Evolutionary conservation across 2,797 vertebrate species (phyloP).

Genomic region (Lycodopsis pacificus): DNA sequence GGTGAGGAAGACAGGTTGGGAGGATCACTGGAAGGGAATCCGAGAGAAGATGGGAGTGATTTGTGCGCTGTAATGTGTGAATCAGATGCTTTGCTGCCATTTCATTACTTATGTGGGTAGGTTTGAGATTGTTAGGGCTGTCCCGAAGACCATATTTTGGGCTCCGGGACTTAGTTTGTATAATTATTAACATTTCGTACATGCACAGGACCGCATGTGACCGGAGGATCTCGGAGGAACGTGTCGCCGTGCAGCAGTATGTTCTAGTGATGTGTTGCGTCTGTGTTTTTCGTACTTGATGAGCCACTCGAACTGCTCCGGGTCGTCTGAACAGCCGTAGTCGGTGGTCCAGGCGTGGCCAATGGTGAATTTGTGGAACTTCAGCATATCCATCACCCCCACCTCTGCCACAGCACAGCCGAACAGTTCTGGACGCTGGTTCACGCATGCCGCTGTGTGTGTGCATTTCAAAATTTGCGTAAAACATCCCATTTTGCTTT

Average conservation of each 20-base stretch:
- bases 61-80: neutral
- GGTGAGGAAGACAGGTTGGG: neutral
- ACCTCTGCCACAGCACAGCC: slow-evolving; percentile 85
- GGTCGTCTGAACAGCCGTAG: slow-evolving; percentile 83
- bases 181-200: too few relatives aligned
- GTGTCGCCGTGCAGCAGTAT: neutral
- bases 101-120: neutral
- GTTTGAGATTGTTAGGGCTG: too few relatives aligned
- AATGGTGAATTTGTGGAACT: slow-evolving; percentile 88
- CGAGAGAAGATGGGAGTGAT: neutral
- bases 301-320: slow-evolving; percentile 83
- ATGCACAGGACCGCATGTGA: too few relatives aligned
- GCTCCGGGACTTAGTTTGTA: too few relatives aligned
- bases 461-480: neutral
- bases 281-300: slow-evolving; percentile 73
- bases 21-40: neutral
- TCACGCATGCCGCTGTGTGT: slow-evolving; percentile 80
- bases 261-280: neutral
- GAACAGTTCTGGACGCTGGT: slow-evolving; percentile 84
- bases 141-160: too few relatives aligned
- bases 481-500: neutral
- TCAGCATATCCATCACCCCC: slow-evolving; percentile 87
- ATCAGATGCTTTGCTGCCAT: neutral
- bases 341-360: slow-evolving; percentile 88
- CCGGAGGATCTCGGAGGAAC: neutral